Evolutionary conservation across 1,140 invertebrate species (phyloP).

Genomic region (Drosophila parvula): DNA sequence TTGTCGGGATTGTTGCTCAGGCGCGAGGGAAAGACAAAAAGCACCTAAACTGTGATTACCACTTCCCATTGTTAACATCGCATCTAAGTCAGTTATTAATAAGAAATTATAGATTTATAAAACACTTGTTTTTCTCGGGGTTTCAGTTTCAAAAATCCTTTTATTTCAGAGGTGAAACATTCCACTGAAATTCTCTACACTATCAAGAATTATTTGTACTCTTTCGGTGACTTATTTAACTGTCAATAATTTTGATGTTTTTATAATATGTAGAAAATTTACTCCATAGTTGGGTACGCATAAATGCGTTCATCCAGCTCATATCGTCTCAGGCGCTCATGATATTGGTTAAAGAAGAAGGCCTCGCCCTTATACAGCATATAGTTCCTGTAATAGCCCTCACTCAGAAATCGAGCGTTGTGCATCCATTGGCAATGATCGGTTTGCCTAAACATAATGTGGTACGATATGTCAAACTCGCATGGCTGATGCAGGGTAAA

Average conservation of each 20-base stretch:
- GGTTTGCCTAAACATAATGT: no score
- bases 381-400: not conserved
- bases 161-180: not conserved
- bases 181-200: no score
- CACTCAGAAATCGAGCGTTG: not conserved
- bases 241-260: not conserved
- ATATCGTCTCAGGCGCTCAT: not conserved
- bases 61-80: slow-evolving; percentile 31
- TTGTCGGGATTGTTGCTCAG: slow-evolving; percentile 66
- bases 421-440: not conserved
- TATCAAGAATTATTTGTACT: not conserved
- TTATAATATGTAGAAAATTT: not conserved
- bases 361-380: not conserved
- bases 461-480: not conserved
- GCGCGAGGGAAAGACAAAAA: slow-evolving; percentile 51
- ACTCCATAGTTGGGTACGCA: no score
- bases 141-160: not conserved
- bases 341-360: not conserved
- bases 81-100: slow-evolving; percentile 49
- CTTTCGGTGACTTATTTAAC: not conserved
- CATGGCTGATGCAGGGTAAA: not conserved
- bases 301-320: not conserved
- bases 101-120: slow-evolving; percentile 30
- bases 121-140: not conserved
- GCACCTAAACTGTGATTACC: slow-evolving; percentile 65